These are phyloP conservation scores for Phyllotis vaccarum DNA, from an alignment of 2,797 vertebrate genomes.

Conservation along the genomic window DNA sequence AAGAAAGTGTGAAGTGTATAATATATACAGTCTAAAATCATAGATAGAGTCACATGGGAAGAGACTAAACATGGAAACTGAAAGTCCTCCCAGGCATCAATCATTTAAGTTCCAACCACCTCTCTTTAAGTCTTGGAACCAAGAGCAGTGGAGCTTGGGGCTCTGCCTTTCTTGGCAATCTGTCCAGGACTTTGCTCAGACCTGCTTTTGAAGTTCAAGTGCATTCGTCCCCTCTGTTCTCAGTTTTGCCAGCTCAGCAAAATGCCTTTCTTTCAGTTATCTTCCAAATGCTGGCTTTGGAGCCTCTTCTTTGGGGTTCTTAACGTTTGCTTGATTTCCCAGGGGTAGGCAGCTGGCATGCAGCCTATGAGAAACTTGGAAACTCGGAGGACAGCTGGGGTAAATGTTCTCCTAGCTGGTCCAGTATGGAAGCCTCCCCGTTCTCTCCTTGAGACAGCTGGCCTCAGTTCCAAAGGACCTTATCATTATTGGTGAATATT, in stretches of 20 bases:
- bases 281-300: constrained; percentile 58
- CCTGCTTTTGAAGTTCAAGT: constrained; percentile 27
- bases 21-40: background rate
- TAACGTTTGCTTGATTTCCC: constrained; percentile 70
- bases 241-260: constrained; percentile 33
- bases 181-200: background rate
- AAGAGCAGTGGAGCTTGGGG: background rate
- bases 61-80: background rate
- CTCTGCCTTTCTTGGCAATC: constrained; percentile 8
- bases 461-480: background rate
- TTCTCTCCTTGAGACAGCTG: constrained; percentile 27
- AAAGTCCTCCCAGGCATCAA: background rate
- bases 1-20: background rate
- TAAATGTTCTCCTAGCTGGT: constrained; percentile 60
- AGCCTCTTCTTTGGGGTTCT: constrained; percentile 63
- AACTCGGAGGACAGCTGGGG: constrained; percentile 54
- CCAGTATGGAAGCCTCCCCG: background rate
- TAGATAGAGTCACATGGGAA: too few species aligned
- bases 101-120: background rate
- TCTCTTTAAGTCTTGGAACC: background rate
- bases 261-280: constrained; percentile 48
- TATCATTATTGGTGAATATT: background rate
- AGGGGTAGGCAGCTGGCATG: constrained; percentile 41
- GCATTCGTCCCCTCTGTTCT: background rate
- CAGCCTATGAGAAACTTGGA: constrained; percentile 52